These are phyloP conservation scores for Cheilinus undulatus DNA, from an alignment of 2,113 vertebrate species.

Conservation along the genomic window DNA sequence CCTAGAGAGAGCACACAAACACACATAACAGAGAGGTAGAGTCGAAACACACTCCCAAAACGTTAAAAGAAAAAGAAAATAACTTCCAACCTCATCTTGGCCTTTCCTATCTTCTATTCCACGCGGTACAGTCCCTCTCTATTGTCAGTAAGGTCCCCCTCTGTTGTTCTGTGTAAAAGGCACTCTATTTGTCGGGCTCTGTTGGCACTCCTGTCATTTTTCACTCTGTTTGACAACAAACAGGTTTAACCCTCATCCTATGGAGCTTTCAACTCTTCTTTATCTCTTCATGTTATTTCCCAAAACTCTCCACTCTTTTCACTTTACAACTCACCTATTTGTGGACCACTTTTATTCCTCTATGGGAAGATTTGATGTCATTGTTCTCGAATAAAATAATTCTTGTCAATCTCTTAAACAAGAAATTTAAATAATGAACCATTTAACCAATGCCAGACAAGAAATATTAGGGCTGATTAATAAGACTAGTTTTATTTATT, in stretches of 20 bases:
- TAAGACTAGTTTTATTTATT: too few species aligned
- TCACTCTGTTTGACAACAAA: slow-evolving; percentile 55
- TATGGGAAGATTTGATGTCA: background rate
- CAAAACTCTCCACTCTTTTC: background rate
- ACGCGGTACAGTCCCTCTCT: background rate
- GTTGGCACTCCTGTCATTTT: slow-evolving; percentile 45
- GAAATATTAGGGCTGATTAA: too few species aligned
- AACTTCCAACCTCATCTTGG: background rate
- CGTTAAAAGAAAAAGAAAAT: slow-evolving; percentile 23
- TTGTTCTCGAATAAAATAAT: too few species aligned
- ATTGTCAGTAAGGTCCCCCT: slow-evolving; percentile 4
- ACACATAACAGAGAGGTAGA: slow-evolving; percentile 5
- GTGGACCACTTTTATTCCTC: slow-evolving; percentile 5
- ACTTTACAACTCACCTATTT: background rate
- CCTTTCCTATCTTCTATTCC: slow-evolving; percentile 22
- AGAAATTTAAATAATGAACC: too few species aligned
- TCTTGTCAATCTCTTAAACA: too few species aligned
- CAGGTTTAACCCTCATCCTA: slow-evolving; percentile 23
- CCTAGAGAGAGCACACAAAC: slow-evolving; percentile 9
- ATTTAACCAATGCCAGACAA: too few species aligned
- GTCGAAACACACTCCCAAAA: slow-evolving; percentile 4
- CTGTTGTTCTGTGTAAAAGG: slow-evolving; percentile 35
- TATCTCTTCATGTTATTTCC: slow-evolving; percentile 11
- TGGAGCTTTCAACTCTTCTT: slow-evolving; percentile 13
- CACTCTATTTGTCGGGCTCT: slow-evolving; percentile 39